Base-by-base conservation (phyloP, 2,888 invertebrate species). In the Mythimna lalbum region DNA sequence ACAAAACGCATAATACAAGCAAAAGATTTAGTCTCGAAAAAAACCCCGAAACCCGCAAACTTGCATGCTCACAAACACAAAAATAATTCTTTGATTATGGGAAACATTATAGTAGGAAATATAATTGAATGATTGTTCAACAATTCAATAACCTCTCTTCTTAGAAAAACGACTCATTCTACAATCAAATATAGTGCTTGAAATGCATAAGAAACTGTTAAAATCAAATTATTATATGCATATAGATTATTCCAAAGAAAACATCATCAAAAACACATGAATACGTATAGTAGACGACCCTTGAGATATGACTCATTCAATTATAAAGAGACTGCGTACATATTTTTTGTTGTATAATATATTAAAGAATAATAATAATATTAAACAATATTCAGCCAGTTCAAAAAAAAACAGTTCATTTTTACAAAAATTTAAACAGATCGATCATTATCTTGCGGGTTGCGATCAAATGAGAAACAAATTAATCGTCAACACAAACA, bases 81-180 rank as follows among this genome's bases (percentile, higher is more conserved):
- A 56, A 31, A 23, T 60, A 33, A 61, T 55, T 55, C 1, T 36
- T 36, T 52, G 21, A 27, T 47, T 36, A 70, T 27, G 14, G 43
- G 2, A 61, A 72, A 47, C 21, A 39, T 49, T 36, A 53, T 73
- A 55, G 0, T n/a, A 27, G 27, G 39, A 57, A 57, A 75, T 39
- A 43, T 21, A 10, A 33, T 64, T 19, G 9, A 12, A 21, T 49
- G 14, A 33, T 33, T 64, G 36, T 56, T 49, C 33, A 17, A 69
- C 17, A 49, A 43, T 61, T 33, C 56, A 50, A 57, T 57, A 59
- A 74, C 47, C 52, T 52, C 9, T 57, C 14, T 12, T 61, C n/a
- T 33, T 49, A 63, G 23, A 53, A 43, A 33, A 12, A 19, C 63
- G 57, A 70, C 23, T 78, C 47, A 43, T 53, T 31, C 1, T 43